phyloP scores from a whole-genome alignment of 23 tunicate genomes.

The Diplosoma virens region DNA sequence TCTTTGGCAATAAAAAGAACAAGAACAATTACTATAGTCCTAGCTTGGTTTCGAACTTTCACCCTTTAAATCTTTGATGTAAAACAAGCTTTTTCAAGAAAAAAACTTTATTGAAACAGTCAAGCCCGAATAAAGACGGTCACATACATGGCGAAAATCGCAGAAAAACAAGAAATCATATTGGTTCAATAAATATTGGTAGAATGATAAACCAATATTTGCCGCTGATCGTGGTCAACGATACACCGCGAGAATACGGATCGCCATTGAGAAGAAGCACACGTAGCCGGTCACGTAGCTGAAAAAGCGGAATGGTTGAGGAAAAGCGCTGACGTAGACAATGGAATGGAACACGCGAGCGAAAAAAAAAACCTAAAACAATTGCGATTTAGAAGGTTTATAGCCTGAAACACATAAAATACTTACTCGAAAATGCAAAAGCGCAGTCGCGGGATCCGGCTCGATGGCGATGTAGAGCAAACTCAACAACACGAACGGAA shows the following conservation, averaged over 20 bases:
- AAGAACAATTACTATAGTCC: too few relatives aligned
- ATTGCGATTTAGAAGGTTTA: background rate
- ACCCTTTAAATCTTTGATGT: too few relatives aligned
- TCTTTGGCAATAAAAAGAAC: too few relatives aligned
- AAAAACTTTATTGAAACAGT: too few relatives aligned
- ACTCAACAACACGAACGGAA: conserved; percentile 72
- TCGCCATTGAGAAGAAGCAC: conserved; percentile 29
- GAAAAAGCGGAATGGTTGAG: conserved; percentile 30
- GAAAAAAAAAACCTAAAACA: conserved; percentile 34
- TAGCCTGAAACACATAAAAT: background rate
- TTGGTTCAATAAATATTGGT: too few relatives aligned
- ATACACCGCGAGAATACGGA: conserved; percentile 5
- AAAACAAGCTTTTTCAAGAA: too few relatives aligned
- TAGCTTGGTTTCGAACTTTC: too few relatives aligned
- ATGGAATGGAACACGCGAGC: conserved; percentile 38
- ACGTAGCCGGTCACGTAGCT: conserved; percentile 17
- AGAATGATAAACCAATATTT: too few relatives aligned
- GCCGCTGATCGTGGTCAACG: background rate
- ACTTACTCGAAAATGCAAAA: conserved; percentile 69
- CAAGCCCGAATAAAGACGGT: too few relatives aligned
- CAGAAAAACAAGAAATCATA: too few relatives aligned
- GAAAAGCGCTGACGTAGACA: conserved; percentile 34
- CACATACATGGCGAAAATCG: too few relatives aligned
- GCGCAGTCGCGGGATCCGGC: conserved; percentile 56
- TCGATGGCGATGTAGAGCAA: conserved; percentile 44